Evolutionary conservation across 2,797 vertebrate species (phyloP).

Genomic region (Sciurus carolinensis): DNA sequence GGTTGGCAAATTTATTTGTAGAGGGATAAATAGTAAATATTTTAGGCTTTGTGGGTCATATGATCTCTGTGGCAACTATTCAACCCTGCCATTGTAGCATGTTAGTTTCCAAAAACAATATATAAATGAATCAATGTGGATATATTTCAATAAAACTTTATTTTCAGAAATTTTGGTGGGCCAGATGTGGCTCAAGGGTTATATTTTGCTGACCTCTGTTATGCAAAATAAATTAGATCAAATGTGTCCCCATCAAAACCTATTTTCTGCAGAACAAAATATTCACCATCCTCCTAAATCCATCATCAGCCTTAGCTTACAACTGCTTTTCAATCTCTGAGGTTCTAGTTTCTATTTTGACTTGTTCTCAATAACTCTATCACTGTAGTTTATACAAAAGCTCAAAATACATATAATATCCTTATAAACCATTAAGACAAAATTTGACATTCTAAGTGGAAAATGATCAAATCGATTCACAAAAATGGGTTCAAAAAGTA

Average conservation of each 20-base stretch:
- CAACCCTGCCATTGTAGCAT: neutral
- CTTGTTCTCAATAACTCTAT: neutral
- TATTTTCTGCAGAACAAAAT: neutral
- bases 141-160: neutral
- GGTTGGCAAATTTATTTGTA: neutral
- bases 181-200: neutral
- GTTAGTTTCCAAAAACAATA: neutral
- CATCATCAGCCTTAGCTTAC: slow-evolving; percentile 8
- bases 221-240: neutral
- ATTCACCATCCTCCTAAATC: slow-evolving; percentile 37
- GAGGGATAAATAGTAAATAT: neutral
- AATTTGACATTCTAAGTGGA: neutral
- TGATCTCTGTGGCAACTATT: neutral
- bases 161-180: neutral
- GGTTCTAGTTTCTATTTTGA: neutral
- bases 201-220: neutral
- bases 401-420: neutral
- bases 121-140: neutral
- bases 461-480: neutral
- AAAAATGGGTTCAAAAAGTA: neutral
- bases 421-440: neutral
- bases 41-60: neutral
- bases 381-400: neutral
- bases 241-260: neutral
- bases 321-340: neutral